Evolutionary conservation across 2,113 vertebrate species (phyloP).

Genomic region (Solenodon paradoxus): DNA sequence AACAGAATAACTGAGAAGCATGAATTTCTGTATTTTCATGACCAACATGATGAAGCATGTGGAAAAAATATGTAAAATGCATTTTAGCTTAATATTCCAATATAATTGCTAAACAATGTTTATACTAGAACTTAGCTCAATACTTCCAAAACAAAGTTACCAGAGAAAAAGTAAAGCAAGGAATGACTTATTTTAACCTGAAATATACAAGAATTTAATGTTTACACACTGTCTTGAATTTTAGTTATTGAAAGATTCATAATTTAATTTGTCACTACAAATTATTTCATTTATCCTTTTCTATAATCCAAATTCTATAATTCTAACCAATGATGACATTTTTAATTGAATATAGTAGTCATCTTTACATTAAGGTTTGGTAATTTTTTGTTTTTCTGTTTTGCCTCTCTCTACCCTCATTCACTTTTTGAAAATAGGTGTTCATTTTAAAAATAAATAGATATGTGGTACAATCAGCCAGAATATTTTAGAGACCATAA

Average conservation of each 20-base stretch:
- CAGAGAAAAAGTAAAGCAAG: too few relatives aligned
- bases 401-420: not conserved
- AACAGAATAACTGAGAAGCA: not conserved
- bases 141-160: not conserved
- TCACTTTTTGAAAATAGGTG: conserved; percentile 49
- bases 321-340: not conserved
- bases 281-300: not conserved
- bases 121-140: not conserved
- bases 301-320: not conserved
- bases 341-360: not conserved
- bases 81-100: not conserved
- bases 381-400: conserved; percentile 38
- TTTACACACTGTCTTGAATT: not conserved
- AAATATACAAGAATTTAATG: not conserved
- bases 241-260: not conserved
- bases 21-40: not conserved
- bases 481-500: conserved; percentile 18
- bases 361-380: not conserved
- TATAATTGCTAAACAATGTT: not conserved
- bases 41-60: not conserved
- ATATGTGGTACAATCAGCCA: not conserved
- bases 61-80: not conserved
- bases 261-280: not conserved
- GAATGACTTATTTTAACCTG: not conserved
- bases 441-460: conserved; percentile 35